Conservation (phyloP, 2,888 invertebrate genomes). For the Ormia ochracea region DNA sequence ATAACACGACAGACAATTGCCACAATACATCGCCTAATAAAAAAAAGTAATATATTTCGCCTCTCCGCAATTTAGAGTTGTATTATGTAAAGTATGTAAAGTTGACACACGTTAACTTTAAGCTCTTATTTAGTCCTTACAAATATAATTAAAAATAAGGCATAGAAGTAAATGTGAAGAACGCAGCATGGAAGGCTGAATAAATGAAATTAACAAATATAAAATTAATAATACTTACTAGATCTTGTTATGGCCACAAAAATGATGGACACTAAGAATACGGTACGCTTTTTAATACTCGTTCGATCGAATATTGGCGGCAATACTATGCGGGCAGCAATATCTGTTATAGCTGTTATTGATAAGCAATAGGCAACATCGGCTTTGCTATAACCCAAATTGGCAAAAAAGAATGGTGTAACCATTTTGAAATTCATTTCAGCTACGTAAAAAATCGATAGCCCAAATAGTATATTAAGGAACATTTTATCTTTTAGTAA, state of each 20-base stretch:
- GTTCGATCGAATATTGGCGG: constrained; percentile 86
- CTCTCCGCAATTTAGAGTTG: too few relatives aligned
- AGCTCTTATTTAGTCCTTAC: too few relatives aligned
- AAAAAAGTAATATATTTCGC: too few relatives aligned
- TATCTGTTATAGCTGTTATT: constrained; percentile 85
- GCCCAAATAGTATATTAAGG: constrained; percentile 84
- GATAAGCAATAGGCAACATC: constrained; percentile 86
- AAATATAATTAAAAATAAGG: too few relatives aligned
- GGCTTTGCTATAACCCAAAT: constrained; percentile 81
- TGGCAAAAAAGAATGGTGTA: constrained; percentile 83
- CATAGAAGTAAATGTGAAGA: not conserved
- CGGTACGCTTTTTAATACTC: constrained; percentile 82
- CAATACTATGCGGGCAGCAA: constrained; percentile 83
- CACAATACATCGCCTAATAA: too few relatives aligned
- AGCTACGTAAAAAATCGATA: constrained; percentile 85
- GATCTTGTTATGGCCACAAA: constrained; percentile 85
- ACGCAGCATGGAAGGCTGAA: not conserved
- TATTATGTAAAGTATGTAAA: too few relatives aligned
- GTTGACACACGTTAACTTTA: too few relatives aligned
- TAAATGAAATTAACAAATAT: not conserved
- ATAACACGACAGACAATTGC: too few relatives aligned
- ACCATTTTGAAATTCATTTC: constrained; percentile 87
- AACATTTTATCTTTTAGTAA: constrained; percentile 84
- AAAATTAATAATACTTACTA: constrained; percentile 79
- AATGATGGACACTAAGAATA: constrained; percentile 85